Evolutionary conservation across 2,113 vertebrate species (phyloP), one percentile per base, ranked within the genome.

Genomic region (Oreochromis aureus): DNA sequence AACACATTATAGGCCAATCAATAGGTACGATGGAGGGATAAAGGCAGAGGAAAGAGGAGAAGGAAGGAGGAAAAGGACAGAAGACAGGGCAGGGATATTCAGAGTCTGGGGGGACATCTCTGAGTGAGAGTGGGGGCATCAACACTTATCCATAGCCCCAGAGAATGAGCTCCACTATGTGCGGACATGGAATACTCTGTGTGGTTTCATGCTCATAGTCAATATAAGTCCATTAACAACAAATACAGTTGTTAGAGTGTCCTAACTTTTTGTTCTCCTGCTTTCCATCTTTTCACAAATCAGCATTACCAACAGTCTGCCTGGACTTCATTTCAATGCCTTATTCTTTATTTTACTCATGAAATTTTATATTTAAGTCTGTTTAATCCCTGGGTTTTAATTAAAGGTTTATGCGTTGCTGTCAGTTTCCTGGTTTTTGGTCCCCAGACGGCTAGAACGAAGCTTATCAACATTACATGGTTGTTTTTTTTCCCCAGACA

Each of bases 141-240:
- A 86, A 95, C 95, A 95, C 93, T 94, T 94, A 97, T 97, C 97
- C 91, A 97, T 97, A 97, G 96, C 94, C n/a, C 89, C 1, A 82
- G 93, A 91, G 95, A 95, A 96, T 96, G 91, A 56, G 87, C 89
- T 92, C 89, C 94, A 93, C 95, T 89, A 82, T 91, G 87, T 90
- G 80, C 94, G 95, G 97, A 97, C 96, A 96, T 94, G 93, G 92
- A 97, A 96, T 95, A 97, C 93, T 93, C 95, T 89, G 89, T 96
- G 97, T 44, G 97, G 97, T 97, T 97, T 97, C 94, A 95, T 89
- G 89, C 58, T 92, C 94, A 94, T 93, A 96, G 97, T 98, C 98
- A 97, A 98, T 98, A 97, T 55, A 48, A 87, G 93, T 97, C 98
- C 98, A 98, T 99, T 98, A 99, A 95, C 94, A 96, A 94, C 94